Evolutionary conservation across 2,888 invertebrate genomes (phyloP), one percentile per base, ranked within the genome.

Genomic region (Eupsilia transversa): DNA sequence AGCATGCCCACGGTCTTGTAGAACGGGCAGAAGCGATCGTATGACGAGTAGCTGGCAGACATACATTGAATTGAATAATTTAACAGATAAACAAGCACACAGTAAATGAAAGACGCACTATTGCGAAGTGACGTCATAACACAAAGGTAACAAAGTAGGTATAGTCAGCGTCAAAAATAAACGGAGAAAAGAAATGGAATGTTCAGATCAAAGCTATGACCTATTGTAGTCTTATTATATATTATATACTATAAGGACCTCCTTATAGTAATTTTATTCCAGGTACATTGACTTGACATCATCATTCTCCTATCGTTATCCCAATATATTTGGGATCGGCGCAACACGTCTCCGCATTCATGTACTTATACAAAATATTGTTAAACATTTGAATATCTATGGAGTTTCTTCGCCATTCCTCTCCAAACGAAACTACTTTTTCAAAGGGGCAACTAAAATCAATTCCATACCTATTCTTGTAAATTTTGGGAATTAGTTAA

Each of bases 1-100:
- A 99, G 95, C 99, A 99, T 99, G 88, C 99, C 99, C 78, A 99
- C 99, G 27, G 99, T 99, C 97, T 99, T 99, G 97, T 99, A 99
- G 97, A 99, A 99, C 91, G 99, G 99, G 93, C 99, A 99, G 97
- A 99, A 99, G 84, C 99, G 98, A 96, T 99, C 99, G 96, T 99
- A 99, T 2, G 98, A 96, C 6, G 99, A 98, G 95, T 99, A 98
- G 91, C 98, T 97, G 14, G 7, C 52, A 20, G 0, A 35, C 10
- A 17, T 5, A 65, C 33, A n/a, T 33, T 65, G 5, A 65, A 23
- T 10, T n/a, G 5, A 64, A 23, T n/a, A 23, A 23, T 4, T 23
- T 1, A 30, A 63, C 63, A 46, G 30, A 3, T 33, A 17, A 17
- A 30, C 30, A 23, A 46, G 23, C 14, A 30, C 14, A 23, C 23